phyloP scores from a whole-genome alignment of 1,140 invertebrate genomes.

The Drosophila leontia region DNA sequence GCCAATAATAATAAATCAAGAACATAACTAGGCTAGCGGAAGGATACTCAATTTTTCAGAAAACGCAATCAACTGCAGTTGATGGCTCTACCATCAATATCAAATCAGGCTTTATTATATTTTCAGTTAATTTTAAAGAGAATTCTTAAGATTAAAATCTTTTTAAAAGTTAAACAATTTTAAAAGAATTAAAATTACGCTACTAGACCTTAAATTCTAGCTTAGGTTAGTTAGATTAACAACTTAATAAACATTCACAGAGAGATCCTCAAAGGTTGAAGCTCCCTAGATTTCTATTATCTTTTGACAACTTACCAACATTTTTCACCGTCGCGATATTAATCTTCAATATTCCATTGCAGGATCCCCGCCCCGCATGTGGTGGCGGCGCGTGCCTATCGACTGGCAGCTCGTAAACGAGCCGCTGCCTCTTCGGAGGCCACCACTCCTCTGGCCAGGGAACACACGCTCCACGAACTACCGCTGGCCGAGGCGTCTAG shows the following conservation, averaged over 20 bases:
- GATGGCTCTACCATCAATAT: neutral
- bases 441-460: conserved; percentile 56
- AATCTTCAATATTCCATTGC: conserved; percentile 32
- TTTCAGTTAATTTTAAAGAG: too few relatives aligned
- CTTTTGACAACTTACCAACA: neutral
- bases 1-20: neutral
- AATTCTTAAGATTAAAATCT: too few relatives aligned
- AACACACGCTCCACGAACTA: conserved; percentile 65
- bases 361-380: conserved; percentile 88
- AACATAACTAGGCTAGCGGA: conserved; percentile 5
- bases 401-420: conserved; percentile 83
- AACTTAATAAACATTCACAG: neutral
- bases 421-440: conserved; percentile 67
- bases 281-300: neutral
- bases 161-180: neutral
- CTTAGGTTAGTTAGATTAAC: neutral
- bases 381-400: conserved; percentile 86
- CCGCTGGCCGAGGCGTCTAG: conserved; percentile 47
- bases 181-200: neutral
- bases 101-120: neutral
- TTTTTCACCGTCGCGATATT: neutral
- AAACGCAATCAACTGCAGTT: neutral
- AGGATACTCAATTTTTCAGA: neutral
- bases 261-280: neutral
- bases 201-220: neutral